phyloP scores from a whole-genome alignment of 2,888 invertebrate species.

The Halictus quadricinctus region DNA sequence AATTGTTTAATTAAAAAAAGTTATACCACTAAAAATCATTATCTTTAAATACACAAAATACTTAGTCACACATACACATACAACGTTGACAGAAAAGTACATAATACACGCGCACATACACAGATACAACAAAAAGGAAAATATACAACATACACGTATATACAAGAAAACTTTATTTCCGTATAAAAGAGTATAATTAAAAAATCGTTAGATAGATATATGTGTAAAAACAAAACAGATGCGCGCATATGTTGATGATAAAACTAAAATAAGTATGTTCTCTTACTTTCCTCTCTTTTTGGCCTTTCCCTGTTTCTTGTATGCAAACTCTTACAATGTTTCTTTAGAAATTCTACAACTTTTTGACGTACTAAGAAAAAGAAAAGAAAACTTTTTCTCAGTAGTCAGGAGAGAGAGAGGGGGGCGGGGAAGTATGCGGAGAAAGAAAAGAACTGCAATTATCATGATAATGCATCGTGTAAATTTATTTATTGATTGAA shows the following conservation, averaged over 20 bases:
- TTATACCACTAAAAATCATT: conserved; percentile 77
- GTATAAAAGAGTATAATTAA: conserved; percentile 57
- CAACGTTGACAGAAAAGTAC: conserved; percentile 47
- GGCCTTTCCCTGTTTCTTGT: conserved; percentile 55
- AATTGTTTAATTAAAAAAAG: conserved; percentile 81
- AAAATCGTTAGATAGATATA: conserved; percentile 44
- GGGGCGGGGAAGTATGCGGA: conserved; percentile 53
- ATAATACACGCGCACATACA: conserved; percentile 46
- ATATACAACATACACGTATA: conserved; percentile 33
- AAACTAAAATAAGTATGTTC: conserved; percentile 65
- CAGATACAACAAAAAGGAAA: conserved; percentile 25
- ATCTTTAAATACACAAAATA: conserved; percentile 69
- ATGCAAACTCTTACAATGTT: conserved; percentile 33
- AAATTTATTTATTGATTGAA: conserved; percentile 44
- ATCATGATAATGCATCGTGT: conserved; percentile 22
- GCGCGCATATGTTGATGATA: conserved; percentile 68
- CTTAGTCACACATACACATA: conserved; percentile 54
- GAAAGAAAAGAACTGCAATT: conserved; percentile 47
- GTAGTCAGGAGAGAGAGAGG: conserved; percentile 35
- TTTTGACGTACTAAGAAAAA: conserved; percentile 9
- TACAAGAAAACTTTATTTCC: conserved; percentile 63
- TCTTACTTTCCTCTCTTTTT: conserved; percentile 68
- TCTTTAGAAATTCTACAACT: conserved; percentile 26
- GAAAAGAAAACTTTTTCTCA: not conserved
- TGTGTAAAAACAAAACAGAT: conserved; percentile 49